Evolutionary conservation across 1,140 invertebrate species (phyloP).

Genomic region (Orussus abietinus): DNA sequence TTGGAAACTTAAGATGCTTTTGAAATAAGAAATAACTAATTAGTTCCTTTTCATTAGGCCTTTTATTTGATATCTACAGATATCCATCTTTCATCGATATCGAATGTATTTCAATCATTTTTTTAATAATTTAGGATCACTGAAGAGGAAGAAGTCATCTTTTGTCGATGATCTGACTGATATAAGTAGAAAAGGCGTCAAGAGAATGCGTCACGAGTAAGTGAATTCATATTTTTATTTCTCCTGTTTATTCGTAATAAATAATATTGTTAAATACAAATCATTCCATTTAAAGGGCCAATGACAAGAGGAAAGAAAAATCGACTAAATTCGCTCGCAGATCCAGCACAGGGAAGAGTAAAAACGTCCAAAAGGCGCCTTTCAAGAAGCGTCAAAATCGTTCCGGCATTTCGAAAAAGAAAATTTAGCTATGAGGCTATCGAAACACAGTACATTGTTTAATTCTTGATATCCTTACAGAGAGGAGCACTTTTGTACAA

Average conservation of each 20-base stretch:
- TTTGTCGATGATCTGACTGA: constrained; percentile 72
- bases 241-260: constrained; percentile 14
- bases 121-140: constrained; percentile 24
- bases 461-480: background rate
- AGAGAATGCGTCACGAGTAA: constrained; percentile 66
- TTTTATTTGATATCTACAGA: constrained; percentile 9
- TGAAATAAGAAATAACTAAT: constrained; percentile 10
- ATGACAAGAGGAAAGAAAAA: constrained; percentile 34
- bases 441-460: background rate
- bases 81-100: constrained; percentile 7
- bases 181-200: constrained; percentile 64
- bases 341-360: constrained; percentile 5
- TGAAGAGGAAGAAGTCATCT: constrained; percentile 46
- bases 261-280: constrained; percentile 5
- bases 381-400: too few species aligned
- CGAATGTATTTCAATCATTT: constrained; percentile 6
- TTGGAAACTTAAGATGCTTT: constrained; percentile 17
- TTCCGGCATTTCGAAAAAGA: too few species aligned
- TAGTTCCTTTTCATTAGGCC: constrained; percentile 5
- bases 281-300: constrained; percentile 33
- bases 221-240: constrained; percentile 22
- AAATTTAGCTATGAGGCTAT: too few species aligned
- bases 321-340: constrained; percentile 21
- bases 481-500: constrained; percentile 15
- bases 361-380: constrained; percentile 10